These are phyloP conservation scores for Isoperla grammatica DNA, from an alignment of 2,888 invertebrate genomes.

Conservation along the genomic window DNA sequence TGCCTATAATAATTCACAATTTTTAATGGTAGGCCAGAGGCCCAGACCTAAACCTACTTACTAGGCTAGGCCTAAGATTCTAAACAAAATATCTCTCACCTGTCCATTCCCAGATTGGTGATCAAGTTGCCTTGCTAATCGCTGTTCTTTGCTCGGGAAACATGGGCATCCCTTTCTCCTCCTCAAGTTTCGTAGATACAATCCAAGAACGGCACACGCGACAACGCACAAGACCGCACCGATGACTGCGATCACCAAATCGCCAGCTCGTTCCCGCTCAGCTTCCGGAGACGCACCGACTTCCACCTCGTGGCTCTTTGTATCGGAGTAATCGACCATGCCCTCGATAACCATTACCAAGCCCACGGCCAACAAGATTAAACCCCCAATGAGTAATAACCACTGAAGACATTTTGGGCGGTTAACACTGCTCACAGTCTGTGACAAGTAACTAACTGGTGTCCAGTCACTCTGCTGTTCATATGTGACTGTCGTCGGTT, in stretches of 20 bases:
- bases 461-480: slow-evolving; percentile 47
- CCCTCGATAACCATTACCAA: slow-evolving; percentile 59
- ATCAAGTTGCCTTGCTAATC: slow-evolving; percentile 38
- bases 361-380: slow-evolving; percentile 43
- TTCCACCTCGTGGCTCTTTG: slow-evolving; percentile 41
- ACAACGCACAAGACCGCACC: slow-evolving; percentile 58
- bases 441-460: slow-evolving; percentile 37
- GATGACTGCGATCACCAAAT: slow-evolving; percentile 52
- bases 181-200: slow-evolving; percentile 30
- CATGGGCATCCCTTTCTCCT: slow-evolving; percentile 36
- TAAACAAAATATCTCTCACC: slow-evolving; percentile 32
- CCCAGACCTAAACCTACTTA: no score
- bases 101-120: slow-evolving; percentile 39
- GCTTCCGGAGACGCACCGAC: slow-evolving; percentile 30
- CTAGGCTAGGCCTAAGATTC: no score
- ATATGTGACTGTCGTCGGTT: slow-evolving; percentile 72
- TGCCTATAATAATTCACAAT: no score
- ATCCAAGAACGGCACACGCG: slow-evolving; percentile 54
- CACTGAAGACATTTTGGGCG: slow-evolving; percentile 38
- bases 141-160: slow-evolving; percentile 38
- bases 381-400: slow-evolving; percentile 36
- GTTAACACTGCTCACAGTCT: slow-evolving; percentile 33
- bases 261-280: slow-evolving; percentile 32
- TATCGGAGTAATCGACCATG: slow-evolving; percentile 53
- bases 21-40: no score